Evolutionary conservation across 2,113 vertebrate species (phyloP).

Genomic region (Oenanthe oenanthe): DNA sequence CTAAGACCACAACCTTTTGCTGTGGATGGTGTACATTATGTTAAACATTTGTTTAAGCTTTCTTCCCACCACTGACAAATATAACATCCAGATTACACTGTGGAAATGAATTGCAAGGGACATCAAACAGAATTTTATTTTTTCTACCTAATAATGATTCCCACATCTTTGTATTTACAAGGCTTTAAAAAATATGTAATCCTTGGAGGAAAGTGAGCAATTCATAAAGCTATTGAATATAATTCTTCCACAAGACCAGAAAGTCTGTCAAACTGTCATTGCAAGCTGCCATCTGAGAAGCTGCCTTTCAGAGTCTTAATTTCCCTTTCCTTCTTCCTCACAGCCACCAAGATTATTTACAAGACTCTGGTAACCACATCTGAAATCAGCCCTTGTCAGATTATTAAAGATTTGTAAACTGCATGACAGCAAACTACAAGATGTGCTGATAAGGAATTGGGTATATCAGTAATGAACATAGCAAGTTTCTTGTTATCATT

Average conservation of each 20-base stretch:
- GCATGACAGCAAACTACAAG: constrained; percentile 7
- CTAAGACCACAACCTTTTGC: constrained; percentile 30
- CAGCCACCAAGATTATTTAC: constrained; percentile 55
- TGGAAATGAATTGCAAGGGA: constrained; percentile 66
- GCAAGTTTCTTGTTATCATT: constrained; percentile 24
- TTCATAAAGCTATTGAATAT: constrained; percentile 29
- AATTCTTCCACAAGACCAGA: constrained; percentile 61
- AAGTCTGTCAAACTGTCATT: constrained; percentile 71
- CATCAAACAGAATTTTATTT: constrained; percentile 67
- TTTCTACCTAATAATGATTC: constrained; percentile 58
- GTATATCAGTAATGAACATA: constrained; percentile 8
- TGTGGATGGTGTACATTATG: neutral
- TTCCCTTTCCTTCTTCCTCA: constrained; percentile 31
- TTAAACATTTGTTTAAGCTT: constrained; percentile 64
- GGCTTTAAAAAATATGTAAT: constrained; percentile 60
- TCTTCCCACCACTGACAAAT: constrained; percentile 61
- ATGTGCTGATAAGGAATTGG: constrained; percentile 37
- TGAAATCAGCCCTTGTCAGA: constrained; percentile 62
- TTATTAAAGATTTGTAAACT: constrained; percentile 57
- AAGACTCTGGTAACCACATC: constrained; percentile 37
- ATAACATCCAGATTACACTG: constrained; percentile 68
- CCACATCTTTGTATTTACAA: constrained; percentile 71
- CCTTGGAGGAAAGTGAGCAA: constrained; percentile 27
- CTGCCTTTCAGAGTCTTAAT: constrained; percentile 51
- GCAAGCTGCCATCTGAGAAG: constrained; percentile 62